Percentiles rank a stretch among this genome's conserved stretches.
These are phyloP conservation scores for Zonitis immaculata DNA, from an alignment of 2,888 invertebrate genomes.

Conservation along the genomic window DNA sequence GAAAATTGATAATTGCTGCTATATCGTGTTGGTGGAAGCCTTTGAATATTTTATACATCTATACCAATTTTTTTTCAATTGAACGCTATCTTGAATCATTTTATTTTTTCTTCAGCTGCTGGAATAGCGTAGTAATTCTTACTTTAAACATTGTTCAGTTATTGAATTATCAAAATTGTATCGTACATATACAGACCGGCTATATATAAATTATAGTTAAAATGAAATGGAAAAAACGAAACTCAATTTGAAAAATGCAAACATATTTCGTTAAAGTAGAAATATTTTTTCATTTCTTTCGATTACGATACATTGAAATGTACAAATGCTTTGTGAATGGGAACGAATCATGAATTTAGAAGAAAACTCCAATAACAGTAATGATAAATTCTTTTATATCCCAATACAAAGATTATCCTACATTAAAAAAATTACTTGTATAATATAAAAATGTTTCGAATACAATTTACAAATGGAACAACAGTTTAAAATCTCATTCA, in stretches of 20 bases:
- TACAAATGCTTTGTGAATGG: constrained; percentile 31
- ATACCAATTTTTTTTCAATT: too few species aligned
- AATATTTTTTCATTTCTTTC: constrained; percentile 23
- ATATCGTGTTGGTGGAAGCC: too few species aligned
- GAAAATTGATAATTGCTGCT: too few species aligned
- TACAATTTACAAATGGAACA: too few species aligned
- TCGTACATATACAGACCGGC: constrained; percentile 18
- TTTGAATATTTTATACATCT: too few species aligned
- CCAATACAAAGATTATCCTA: too few species aligned
- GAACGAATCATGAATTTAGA: constrained; percentile 30
- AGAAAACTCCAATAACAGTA: too few species aligned
- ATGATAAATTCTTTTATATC: too few species aligned
- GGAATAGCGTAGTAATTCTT: neutral
- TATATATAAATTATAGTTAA: constrained; percentile 25
- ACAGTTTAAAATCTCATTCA: neutral
- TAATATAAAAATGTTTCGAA: too few species aligned
- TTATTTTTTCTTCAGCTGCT: too few species aligned
- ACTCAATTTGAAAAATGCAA: constrained; percentile 23
- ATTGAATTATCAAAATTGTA: constrained; percentile 24
- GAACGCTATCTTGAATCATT: too few species aligned
- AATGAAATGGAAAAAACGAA: constrained; percentile 23
- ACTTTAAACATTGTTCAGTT: constrained; percentile 9
- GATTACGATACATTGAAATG: constrained; percentile 19
- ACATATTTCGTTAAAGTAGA: constrained; percentile 24
- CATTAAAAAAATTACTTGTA: too few species aligned